phyloP scores from a whole-genome alignment of 1,140 invertebrate species.

The Euura saliciscinereae region DNA sequence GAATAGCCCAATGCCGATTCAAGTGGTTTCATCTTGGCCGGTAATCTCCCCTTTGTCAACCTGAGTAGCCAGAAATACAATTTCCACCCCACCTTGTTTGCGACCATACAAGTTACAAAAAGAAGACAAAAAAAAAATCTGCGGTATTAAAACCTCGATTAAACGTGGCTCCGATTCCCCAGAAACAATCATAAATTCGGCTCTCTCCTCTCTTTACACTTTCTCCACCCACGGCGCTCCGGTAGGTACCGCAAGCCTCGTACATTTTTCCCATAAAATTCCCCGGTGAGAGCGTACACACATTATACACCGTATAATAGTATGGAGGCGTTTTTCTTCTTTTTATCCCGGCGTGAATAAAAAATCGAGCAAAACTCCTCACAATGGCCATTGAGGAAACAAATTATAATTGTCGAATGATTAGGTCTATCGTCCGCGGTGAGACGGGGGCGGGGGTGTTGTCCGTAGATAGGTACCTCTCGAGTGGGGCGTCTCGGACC shows the following conservation, averaged over 20 bases:
- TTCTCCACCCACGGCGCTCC: background rate
- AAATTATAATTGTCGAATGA: constrained; percentile 47
- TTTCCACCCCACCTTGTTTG: constrained; percentile 12
- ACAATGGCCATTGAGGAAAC: constrained; percentile 44
- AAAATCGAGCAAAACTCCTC: constrained; percentile 11
- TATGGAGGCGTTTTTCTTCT: too few species aligned
- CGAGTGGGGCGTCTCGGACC: constrained; percentile 37
- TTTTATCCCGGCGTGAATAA: background rate
- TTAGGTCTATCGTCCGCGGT: constrained; percentile 41
- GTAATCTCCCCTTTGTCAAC: constrained; percentile 28
- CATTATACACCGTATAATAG: background rate
- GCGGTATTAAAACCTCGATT: background rate
- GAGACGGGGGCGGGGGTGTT: background rate
- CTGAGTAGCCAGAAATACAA: background rate
- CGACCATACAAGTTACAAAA: background rate
- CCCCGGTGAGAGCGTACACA: background rate
- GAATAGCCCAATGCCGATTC: constrained; percentile 24
- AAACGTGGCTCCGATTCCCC: background rate
- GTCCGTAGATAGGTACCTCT: background rate
- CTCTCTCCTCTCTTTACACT: background rate
- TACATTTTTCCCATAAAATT: background rate
- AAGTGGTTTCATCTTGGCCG: constrained; percentile 8
- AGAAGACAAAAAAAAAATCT: too few species aligned
- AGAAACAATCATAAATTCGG: background rate
- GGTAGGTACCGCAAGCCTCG: too few species aligned